These are phyloP conservation scores for Timandra comae DNA, from an alignment of 2,888 invertebrate genomes.

Conservation along the genomic window DNA sequence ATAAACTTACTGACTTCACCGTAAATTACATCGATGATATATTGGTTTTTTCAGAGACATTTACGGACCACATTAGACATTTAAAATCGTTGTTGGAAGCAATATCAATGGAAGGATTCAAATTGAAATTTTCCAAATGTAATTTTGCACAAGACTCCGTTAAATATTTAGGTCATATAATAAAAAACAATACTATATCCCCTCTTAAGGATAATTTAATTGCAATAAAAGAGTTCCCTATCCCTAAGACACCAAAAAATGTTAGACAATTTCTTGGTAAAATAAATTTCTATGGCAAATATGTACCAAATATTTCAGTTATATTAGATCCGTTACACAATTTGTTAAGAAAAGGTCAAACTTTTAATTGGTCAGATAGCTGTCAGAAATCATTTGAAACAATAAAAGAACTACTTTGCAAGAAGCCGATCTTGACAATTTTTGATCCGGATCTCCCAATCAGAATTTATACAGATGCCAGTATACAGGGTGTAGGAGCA, in stretches of 20 bases:
- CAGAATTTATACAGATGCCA: slow-evolving; percentile 12
- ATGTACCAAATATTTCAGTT: slow-evolving; percentile 18
- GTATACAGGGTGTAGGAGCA: slow-evolving; percentile 8
- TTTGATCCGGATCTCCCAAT: slow-evolving; percentile 10
- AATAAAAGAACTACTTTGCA: slow-evolving; percentile 15
- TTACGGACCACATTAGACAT: slow-evolving; percentile 1
- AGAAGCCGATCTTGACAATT: slow-evolving; percentile 14
- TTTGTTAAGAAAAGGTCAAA: slow-evolving; percentile 15
- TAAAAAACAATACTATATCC: slow-evolving; percentile 20
- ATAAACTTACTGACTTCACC: slow-evolving; percentile 10
- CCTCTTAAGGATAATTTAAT: slow-evolving; percentile 27
- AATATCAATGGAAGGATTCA: slow-evolving; percentile 22
- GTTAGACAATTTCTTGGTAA: slow-evolving; percentile 23
- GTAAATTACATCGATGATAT: slow-evolving; percentile 13
- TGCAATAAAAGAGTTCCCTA: slow-evolving; percentile 19
- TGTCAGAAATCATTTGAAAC: too few species aligned
- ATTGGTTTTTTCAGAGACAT: too few species aligned
- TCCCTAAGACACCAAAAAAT: slow-evolving; percentile 18
- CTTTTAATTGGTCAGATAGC: slow-evolving; percentile 15
- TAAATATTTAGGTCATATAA: slow-evolving; percentile 24
- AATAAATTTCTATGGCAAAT: slow-evolving; percentile 21
- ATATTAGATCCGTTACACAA: slow-evolving; percentile 23
- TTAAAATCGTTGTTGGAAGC: slow-evolving; percentile 12
- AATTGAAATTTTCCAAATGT: slow-evolving; percentile 19
- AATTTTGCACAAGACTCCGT: slow-evolving; percentile 17